Conservation (phyloP, 1,140 invertebrate species). For the Archegozetes longisetosus region DNA sequence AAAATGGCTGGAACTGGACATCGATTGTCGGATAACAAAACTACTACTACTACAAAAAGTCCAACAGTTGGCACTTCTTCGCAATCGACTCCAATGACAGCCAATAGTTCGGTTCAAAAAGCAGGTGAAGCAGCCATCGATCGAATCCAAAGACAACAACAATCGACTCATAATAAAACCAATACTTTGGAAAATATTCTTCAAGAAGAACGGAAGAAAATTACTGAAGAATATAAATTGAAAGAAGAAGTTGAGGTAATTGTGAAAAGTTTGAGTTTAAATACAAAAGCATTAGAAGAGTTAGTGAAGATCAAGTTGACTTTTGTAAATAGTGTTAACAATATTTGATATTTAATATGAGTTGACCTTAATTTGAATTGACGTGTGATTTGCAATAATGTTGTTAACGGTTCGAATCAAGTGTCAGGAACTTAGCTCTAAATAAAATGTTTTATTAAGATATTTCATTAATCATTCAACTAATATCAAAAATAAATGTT, state of each 20-base stretch:
- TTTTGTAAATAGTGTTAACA: too few relatives aligned
- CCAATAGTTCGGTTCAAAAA: background rate
- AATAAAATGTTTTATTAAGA: too few relatives aligned
- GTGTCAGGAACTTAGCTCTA: too few relatives aligned
- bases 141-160: background rate
- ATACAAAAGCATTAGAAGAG: too few relatives aligned
- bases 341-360: too few relatives aligned
- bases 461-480: too few relatives aligned
- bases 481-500: too few relatives aligned
- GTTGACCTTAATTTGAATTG: too few relatives aligned
- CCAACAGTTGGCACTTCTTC: background rate
- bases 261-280: background rate
- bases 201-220: background rate
- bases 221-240: background rate
- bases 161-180: background rate
- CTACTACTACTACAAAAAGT: background rate
- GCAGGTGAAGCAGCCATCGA: background rate
- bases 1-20: slow-evolving; percentile 7
- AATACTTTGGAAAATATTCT: background rate
- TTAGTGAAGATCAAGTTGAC: too few relatives aligned
- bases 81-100: background rate
- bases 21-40: background rate
- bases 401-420: too few relatives aligned
- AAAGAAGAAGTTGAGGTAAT: background rate
- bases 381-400: too few relatives aligned